These are phyloP conservation scores for Aphis craccivora DNA, from an alignment of 1,140 invertebrate species.

Conservation along the genomic window DNA sequence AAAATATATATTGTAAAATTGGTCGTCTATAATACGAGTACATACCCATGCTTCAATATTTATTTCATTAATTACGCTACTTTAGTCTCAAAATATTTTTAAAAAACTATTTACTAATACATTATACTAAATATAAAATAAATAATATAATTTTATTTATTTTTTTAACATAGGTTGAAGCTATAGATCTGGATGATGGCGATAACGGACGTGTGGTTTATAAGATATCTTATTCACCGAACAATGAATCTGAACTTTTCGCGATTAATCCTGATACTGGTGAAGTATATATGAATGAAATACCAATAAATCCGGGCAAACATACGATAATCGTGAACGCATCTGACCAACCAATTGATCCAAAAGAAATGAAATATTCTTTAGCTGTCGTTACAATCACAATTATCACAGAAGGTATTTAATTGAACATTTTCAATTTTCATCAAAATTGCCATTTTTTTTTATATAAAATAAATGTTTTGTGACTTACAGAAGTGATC, in stretches of 20 bases:
- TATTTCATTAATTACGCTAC: neutral
- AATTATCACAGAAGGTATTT: slow-evolving; percentile 66
- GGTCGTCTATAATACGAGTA: neutral
- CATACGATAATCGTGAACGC: slow-evolving; percentile 84
- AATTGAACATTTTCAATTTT: neutral
- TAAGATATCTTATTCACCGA: slow-evolving; percentile 75
- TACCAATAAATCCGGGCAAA: slow-evolving; percentile 71
- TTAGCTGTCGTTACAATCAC: slow-evolving; percentile 83
- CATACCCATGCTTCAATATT: neutral
- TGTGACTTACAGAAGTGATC: neutral
- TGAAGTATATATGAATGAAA: slow-evolving; percentile 74
- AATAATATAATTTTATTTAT: neutral
- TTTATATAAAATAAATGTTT: neutral
- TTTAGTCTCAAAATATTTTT: neutral
- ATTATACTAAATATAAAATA: neutral
- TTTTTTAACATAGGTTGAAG: slow-evolving; percentile 67
- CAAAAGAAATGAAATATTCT: slow-evolving; percentile 80
- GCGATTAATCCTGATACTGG: slow-evolving; percentile 76
- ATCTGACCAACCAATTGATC: slow-evolving; percentile 80
- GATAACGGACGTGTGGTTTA: slow-evolving; percentile 82
- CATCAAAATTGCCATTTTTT: neutral
- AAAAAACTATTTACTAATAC: neutral
- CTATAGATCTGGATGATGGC: slow-evolving; percentile 82
- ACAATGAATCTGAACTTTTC: slow-evolving; percentile 72
- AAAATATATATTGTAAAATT: neutral